Conservation (phyloP, 1,140 invertebrate species). For the Formica exsecta region DNA sequence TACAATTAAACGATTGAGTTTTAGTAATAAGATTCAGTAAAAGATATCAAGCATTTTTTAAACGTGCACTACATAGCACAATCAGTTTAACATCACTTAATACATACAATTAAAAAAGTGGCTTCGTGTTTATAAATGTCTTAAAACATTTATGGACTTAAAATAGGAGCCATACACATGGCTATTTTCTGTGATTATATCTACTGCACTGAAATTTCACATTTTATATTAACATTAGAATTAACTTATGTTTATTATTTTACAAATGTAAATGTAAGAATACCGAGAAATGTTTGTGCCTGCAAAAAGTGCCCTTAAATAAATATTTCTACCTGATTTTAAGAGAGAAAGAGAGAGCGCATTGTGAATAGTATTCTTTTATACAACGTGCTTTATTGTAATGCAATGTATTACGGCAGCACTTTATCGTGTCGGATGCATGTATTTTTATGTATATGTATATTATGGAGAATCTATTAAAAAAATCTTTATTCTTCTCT, state of each 20-base stretch:
- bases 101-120: constrained; percentile 47
- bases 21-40: constrained; percentile 61
- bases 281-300: constrained; percentile 40
- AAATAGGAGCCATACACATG: constrained; percentile 49
- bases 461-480: constrained; percentile 64
- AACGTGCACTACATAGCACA: constrained; percentile 32
- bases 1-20: background rate
- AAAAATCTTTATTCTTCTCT: constrained; percentile 11
- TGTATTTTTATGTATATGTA: constrained; percentile 77
- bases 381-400: constrained; percentile 77
- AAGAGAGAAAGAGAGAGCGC: constrained; percentile 47
- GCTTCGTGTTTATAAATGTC: background rate
- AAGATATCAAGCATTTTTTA: constrained; percentile 63
- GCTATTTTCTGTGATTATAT: constrained; percentile 74
- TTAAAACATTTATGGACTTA: constrained; percentile 60
- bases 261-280: constrained; percentile 36
- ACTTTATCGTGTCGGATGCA: constrained; percentile 65
- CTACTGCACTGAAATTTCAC: constrained; percentile 54
- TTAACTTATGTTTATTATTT: constrained; percentile 42
- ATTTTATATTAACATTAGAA: constrained; percentile 39
- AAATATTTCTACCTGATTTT: constrained; percentile 70
- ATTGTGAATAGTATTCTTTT: constrained; percentile 83
- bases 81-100: constrained; percentile 70
- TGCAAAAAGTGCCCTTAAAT: constrained; percentile 71
- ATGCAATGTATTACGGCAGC: constrained; percentile 71